A percentile compares a stretch with the other conserved stretches of the same genome.
Conservation (phyloP, 2,797 vertebrate species). For the Gymnodraco acuticeps region DNA sequence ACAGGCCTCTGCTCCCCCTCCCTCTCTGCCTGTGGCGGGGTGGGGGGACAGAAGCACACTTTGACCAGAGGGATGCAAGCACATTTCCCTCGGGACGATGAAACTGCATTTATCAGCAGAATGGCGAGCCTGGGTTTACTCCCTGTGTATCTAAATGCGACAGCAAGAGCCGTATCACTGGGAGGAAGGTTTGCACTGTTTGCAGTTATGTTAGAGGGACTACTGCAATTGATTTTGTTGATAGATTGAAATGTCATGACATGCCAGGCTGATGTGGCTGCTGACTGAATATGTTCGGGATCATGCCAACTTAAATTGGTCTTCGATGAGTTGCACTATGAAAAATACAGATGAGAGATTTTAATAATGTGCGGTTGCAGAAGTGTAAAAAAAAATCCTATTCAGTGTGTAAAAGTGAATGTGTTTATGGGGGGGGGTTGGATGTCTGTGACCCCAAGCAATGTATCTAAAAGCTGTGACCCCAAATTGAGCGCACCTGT, state of each 20-base stretch:
- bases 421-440: slow-evolving; percentile 45
- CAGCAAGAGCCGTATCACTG: slow-evolving; percentile 55
- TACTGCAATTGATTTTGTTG: slow-evolving; percentile 74
- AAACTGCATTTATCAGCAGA: slow-evolving; percentile 82
- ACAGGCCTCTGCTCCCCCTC: slow-evolving; percentile 51
- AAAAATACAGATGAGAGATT: slow-evolving; percentile 51
- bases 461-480: slow-evolving; percentile 71
- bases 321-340: slow-evolving; percentile 18
- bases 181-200: slow-evolving; percentile 49
- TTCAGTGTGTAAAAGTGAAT: slow-evolving; percentile 23
- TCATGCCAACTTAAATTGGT: slow-evolving; percentile 58
- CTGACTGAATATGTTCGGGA: slow-evolving; percentile 36
- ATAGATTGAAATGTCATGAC: slow-evolving; percentile 79
- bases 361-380: slow-evolving; percentile 41
- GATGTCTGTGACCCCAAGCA: slow-evolving; percentile 65
- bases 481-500: slow-evolving; percentile 78
- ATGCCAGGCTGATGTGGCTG: slow-evolving; percentile 59
- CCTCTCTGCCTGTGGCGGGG: slow-evolving; percentile 55
- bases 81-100: slow-evolving; percentile 72
- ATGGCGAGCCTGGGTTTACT: slow-evolving; percentile 65
- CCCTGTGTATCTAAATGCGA: slow-evolving; percentile 70
- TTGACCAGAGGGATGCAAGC: slow-evolving; percentile 78
- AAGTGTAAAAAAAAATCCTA: slow-evolving; percentile 6
- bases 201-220: slow-evolving; percentile 64
- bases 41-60: slow-evolving; percentile 58